These are phyloP conservation scores for Martes flavigula DNA, from an alignment of 2,797 vertebrate genomes.

Conservation along the genomic window DNA sequence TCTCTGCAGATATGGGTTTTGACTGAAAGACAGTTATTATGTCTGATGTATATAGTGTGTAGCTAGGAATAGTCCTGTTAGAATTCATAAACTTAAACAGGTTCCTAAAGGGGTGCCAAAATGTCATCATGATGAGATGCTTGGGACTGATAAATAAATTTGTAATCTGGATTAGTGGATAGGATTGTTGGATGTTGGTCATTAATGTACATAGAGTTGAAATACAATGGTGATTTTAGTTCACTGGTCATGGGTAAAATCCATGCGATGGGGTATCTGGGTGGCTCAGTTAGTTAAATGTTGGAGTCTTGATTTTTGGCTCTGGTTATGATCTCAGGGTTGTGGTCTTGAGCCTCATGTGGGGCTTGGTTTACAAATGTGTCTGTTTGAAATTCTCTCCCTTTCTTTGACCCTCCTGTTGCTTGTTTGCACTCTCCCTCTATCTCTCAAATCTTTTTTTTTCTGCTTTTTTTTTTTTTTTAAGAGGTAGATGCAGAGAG, in stretches of 20 bases:
- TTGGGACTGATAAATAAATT: background rate
- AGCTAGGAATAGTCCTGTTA: slow-evolving; percentile 47
- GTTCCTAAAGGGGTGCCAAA: slow-evolving; percentile 7
- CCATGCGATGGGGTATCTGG: background rate
- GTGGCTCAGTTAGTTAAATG: background rate
- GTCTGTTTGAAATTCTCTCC: background rate
- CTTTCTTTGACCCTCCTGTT: background rate
- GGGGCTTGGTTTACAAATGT: background rate
- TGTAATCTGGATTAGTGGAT: background rate
- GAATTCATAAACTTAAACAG: background rate
- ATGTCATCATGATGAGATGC: slow-evolving; percentile 79
- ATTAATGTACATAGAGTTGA: background rate
- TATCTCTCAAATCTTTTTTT: background rate
- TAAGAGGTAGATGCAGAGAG: too few relatives aligned
- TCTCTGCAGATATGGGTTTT: slow-evolving; percentile 73
- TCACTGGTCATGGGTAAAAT: background rate
- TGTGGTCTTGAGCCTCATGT: background rate
- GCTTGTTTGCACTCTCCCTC: background rate
- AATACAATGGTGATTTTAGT: background rate
- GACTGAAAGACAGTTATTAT: slow-evolving; percentile 51
- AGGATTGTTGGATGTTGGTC: background rate
- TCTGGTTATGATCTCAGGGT: background rate
- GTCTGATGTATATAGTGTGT: slow-evolving; percentile 75
- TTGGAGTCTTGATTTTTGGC: background rate
- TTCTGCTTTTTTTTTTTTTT: too few relatives aligned